phyloP scores from a whole-genome alignment of 2,888 invertebrate genomes.

The Drosophila fungiperda region DNA sequence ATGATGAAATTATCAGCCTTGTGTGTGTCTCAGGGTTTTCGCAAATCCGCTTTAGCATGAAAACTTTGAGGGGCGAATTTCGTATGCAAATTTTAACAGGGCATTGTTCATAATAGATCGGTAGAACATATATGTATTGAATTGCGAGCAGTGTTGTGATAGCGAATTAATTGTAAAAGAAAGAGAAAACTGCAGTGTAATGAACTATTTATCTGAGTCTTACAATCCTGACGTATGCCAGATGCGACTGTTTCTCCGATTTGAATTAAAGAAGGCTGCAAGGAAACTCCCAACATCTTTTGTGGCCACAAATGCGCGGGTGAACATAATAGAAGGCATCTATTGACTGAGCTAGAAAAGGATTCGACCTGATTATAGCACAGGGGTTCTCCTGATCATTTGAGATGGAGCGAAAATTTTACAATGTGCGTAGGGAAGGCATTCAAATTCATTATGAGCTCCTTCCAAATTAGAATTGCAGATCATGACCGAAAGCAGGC shows the following conservation, averaged over 20 bases:
- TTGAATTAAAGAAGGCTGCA: conserved; percentile 43
- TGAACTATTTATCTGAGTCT: not conserved
- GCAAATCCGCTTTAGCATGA: conserved; percentile 47
- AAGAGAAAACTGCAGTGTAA: conserved; percentile 27
- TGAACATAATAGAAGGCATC: conserved; percentile 43
- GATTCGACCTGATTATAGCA: conserved; percentile 51
- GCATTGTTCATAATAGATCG: not conserved
- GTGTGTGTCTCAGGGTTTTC: conserved; percentile 12
- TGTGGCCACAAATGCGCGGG: conserved; percentile 72
- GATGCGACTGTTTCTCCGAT: conserved; percentile 32
- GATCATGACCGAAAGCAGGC: conserved; percentile 46
- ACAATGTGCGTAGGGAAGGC: not conserved
- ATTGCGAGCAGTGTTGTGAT: conserved; percentile 48
- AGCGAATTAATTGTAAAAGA: conserved; percentile 45
- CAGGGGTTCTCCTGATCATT: not conserved
- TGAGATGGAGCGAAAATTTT: conserved; percentile 44
- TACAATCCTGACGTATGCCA: conserved; percentile 41
- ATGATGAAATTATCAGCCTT: conserved; percentile 74
- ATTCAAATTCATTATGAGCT: conserved; percentile 41
- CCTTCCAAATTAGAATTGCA: conserved; percentile 65
- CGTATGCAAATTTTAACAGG: conserved; percentile 42
- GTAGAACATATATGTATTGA: conserved; percentile 1
- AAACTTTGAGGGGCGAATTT: conserved; percentile 26
- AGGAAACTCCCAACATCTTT: conserved; percentile 32
- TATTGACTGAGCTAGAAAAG: conserved; percentile 36